Evolutionary conservation across 1,140 invertebrate genomes (phyloP).

Genomic region (Calephelis nemesis): DNA sequence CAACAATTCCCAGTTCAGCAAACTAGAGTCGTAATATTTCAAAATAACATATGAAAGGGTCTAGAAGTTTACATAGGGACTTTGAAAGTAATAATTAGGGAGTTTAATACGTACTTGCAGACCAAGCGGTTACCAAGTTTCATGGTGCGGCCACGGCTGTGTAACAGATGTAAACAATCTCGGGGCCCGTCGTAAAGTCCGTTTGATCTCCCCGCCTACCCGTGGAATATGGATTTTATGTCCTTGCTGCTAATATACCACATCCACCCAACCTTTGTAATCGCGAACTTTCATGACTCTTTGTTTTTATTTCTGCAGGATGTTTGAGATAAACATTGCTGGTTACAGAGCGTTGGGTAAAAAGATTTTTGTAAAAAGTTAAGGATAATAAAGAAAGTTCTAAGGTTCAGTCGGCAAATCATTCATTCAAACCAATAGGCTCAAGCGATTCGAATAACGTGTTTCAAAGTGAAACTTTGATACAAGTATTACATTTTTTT

Average conservation of each 20-base stretch:
- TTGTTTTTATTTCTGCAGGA: constrained; percentile 8
- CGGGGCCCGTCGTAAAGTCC: constrained; percentile 68
- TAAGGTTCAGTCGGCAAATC: too few species aligned
- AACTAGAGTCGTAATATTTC: too few species aligned
- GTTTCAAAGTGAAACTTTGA: too few species aligned
- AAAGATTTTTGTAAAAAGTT: too few species aligned
- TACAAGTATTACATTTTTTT: too few species aligned
- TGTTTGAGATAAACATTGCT: not conserved
- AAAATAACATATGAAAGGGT: constrained; percentile 5
- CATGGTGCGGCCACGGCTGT: constrained; percentile 57
- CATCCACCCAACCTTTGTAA: constrained; percentile 41
- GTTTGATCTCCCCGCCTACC: constrained; percentile 69
- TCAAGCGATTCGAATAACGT: too few species aligned
- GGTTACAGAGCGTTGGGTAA: too few species aligned
- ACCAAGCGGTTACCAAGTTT: constrained; percentile 68
- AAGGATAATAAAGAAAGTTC: too few species aligned
- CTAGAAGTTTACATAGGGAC: constrained; percentile 8
- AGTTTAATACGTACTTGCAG: constrained; percentile 17
- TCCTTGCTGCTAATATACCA: constrained; percentile 63
- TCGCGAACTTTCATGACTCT: constrained; percentile 11
- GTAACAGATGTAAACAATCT: constrained; percentile 77
- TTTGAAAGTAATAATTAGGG: constrained; percentile 14
- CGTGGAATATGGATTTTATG: constrained; percentile 74
- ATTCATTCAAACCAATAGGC: too few species aligned
- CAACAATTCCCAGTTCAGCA: too few species aligned